Evolutionary conservation across 2,797 vertebrate genomes (phyloP).

Genomic region (Hypotaenidia philippensis): DNA sequence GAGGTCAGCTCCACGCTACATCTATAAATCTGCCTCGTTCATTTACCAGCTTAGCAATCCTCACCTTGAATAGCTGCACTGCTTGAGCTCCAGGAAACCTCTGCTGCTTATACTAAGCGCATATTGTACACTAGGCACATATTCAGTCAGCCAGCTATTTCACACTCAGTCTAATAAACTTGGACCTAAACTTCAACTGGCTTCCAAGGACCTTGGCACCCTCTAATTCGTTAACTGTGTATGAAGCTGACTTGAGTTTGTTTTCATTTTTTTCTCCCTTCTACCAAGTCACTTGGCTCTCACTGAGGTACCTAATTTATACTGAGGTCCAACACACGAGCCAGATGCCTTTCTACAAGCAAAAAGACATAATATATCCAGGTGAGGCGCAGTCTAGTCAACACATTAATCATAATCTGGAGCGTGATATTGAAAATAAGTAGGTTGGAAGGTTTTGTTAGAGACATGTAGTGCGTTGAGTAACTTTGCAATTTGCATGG

Average conservation of each 20-base stretch:
- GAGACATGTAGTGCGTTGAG: background rate
- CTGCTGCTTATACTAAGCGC: constrained; percentile 6
- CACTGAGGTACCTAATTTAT: background rate
- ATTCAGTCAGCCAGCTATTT: background rate
- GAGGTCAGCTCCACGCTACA: background rate
- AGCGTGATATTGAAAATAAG: background rate
- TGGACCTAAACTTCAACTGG: background rate
- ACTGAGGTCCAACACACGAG: background rate
- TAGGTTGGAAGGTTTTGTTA: background rate
- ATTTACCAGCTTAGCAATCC: constrained; percentile 37
- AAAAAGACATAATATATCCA: background rate
- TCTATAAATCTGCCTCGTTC: background rate
- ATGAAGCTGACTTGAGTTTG: background rate
- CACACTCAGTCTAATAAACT: background rate
- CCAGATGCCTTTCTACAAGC: background rate
- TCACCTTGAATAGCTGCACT: constrained; percentile 43
- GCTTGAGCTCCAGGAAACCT: constrained; percentile 5
- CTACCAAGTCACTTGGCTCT: constrained; percentile 8
- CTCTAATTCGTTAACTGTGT: background rate
- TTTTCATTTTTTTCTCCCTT: constrained; percentile 5
- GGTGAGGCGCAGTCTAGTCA: background rate
- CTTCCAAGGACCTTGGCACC: background rate
- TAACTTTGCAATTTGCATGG: background rate
- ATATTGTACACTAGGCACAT: background rate
- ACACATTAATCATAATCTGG: background rate